Percentiles rank a stretch among this genome's conserved stretches.
phyloP scores from a whole-genome alignment of 23 tunicate species.

The Ascidia mentula region DNA sequence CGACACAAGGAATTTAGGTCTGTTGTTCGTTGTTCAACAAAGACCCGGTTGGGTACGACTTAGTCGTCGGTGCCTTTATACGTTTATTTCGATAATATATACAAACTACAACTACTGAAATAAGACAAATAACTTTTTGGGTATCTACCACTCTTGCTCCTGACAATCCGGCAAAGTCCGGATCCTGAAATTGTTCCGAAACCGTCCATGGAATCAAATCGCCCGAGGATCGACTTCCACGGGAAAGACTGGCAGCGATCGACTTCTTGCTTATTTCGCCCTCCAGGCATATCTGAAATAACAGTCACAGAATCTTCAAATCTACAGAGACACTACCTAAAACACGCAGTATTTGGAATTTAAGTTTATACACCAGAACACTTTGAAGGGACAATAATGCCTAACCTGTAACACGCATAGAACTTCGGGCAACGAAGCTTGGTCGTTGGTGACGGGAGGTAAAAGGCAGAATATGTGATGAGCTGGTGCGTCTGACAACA shows the following conservation, averaged over 20 bases:
- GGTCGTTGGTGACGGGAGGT: constrained; percentile 71
- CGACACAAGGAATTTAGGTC: too few relatives aligned
- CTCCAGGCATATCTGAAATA: constrained; percentile 73
- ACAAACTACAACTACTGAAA: too few relatives aligned
- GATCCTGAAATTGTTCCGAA: constrained; percentile 94
- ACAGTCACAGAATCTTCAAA: too few relatives aligned
- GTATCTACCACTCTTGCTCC: constrained; percentile 87
- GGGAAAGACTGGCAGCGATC: constrained; percentile 42
- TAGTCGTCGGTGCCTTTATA: too few relatives aligned
- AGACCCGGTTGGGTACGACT: too few relatives aligned
- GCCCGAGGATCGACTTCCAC: constrained; percentile 76
- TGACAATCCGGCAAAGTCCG: constrained; percentile 72
- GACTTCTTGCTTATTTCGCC: constrained; percentile 82
- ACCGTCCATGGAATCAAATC: constrained; percentile 99
- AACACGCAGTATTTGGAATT: too few relatives aligned
- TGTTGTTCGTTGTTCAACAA: too few relatives aligned
- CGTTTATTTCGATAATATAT: too few relatives aligned
- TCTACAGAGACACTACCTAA: too few relatives aligned
- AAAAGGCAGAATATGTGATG: constrained; percentile 93
- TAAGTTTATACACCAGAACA: too few relatives aligned
- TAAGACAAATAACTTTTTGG: too few relatives aligned
- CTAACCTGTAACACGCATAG: constrained; percentile 82
- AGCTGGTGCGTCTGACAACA: constrained; percentile 99
- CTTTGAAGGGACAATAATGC: too few relatives aligned
- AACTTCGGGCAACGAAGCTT: constrained; percentile 71